phyloP scores from a whole-genome alignment of 2,888 invertebrate genomes.

The Pammene aurita region DNA sequence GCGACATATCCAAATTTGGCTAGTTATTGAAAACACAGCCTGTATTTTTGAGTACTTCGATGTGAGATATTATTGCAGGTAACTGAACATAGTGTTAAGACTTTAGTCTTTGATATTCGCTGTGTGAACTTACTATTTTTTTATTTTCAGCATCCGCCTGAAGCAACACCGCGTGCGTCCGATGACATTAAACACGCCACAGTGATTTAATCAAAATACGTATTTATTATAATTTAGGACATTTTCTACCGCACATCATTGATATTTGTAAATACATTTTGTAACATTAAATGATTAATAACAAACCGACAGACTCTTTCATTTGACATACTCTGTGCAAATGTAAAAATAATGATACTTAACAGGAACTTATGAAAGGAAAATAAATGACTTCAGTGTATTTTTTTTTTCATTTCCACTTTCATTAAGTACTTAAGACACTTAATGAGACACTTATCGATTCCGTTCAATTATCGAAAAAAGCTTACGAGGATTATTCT shows the following conservation, averaged over 20 bases:
- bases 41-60: too few relatives aligned
- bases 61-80: too few relatives aligned
- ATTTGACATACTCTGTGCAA: not conserved
- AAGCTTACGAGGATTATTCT: conserved; percentile 47
- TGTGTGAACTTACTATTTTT: too few relatives aligned
- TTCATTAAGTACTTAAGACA: not conserved
- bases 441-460: conserved; percentile 27
- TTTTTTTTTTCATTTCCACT: not conserved
- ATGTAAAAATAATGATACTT: not conserved
- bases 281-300: conserved; percentile 35
- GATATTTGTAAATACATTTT: conserved; percentile 41
- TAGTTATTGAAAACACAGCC: too few relatives aligned
- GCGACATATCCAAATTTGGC: too few relatives aligned
- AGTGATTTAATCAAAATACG: conserved; percentile 17
- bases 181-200: conserved; percentile 26
- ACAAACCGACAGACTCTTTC: not conserved
- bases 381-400: not conserved
- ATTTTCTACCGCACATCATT: conserved; percentile 52
- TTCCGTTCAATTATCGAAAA: conserved; percentile 49
- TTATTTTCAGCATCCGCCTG: conserved; percentile 63
- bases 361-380: not conserved
- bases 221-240: conserved; percentile 32
- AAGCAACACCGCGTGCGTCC: conserved; percentile 30
- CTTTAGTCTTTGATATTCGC: too few relatives aligned
- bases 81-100: too few relatives aligned